Percentiles rank a stretch among this genome's conserved stretches.
Conservation (phyloP, 2,797 vertebrate species). For the Lemur catta region DNA sequence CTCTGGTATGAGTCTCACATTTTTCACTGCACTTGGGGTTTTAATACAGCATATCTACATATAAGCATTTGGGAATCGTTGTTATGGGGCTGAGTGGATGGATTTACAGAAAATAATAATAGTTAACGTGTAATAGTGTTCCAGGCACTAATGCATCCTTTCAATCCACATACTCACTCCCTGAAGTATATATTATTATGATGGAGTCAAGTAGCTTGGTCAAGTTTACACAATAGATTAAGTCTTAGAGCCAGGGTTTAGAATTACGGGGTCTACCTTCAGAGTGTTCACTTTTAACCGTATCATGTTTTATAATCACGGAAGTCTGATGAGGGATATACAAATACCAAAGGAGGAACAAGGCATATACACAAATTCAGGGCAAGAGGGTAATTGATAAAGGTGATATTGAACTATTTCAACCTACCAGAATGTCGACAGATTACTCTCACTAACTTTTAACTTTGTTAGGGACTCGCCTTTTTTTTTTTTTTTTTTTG, state of each 20-base stretch:
- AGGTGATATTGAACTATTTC: slow-evolving; percentile 10
- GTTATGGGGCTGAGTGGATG: not conserved
- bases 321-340: not conserved
- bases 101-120: not conserved
- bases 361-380: not conserved
- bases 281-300: not conserved
- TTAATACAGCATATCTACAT: not conserved
- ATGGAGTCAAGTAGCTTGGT: not conserved
- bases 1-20: not conserved
- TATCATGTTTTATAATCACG: not conserved
- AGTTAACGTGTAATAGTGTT: not conserved
- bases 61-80: slow-evolving; percentile 23
- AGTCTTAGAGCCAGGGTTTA: not conserved
- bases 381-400: not conserved
- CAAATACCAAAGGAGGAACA: not conserved
- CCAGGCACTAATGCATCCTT: not conserved
- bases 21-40: slow-evolving; percentile 33
- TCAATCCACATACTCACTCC: not conserved
- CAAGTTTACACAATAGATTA: not conserved
- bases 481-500: not conserved
- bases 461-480: slow-evolving; percentile 43
- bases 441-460: slow-evolving; percentile 25
- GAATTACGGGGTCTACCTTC: not conserved
- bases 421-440: not conserved
- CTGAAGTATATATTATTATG: not conserved